phyloP scores from a whole-genome alignment of 2,797 vertebrate genomes.

The Capromys pilorides region DNA sequence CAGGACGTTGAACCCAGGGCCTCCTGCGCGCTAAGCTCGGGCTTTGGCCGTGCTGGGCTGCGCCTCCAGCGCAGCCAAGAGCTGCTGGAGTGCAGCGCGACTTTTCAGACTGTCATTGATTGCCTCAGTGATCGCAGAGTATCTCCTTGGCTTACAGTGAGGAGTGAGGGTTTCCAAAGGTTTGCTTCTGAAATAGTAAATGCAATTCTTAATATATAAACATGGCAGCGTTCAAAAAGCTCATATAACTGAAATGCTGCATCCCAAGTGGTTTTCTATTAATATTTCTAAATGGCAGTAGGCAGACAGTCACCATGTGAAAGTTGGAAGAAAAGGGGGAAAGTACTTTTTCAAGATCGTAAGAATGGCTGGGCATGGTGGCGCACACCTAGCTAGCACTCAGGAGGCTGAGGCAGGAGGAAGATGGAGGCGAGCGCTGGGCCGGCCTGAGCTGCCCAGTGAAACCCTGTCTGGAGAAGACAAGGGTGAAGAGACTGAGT shows the following conservation, averaged over 20 bases:
- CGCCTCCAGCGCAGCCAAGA: neutral
- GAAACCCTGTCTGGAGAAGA: neutral
- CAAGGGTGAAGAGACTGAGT: neutral
- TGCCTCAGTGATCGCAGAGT: neutral
- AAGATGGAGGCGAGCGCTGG: no score
- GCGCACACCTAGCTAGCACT: neutral
- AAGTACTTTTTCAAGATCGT: neutral
- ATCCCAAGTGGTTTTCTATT: constrained; percentile 19
- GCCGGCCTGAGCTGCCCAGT: no score
- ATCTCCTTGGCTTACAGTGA: neutral
- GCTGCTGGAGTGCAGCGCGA: neutral
- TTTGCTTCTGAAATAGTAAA: constrained; percentile 37
- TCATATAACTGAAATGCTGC: neutral
- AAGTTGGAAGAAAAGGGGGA: neutral
- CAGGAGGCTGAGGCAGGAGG: no score
- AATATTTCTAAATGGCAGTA: neutral
- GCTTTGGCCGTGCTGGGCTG: neutral
- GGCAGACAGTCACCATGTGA: neutral
- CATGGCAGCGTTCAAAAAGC: neutral
- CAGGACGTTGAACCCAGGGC: neutral
- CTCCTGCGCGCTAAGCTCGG: neutral
- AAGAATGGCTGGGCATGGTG: neutral
- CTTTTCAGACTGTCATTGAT: neutral
- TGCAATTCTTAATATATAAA: neutral
- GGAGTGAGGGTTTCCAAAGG: neutral